Conservation (phyloP, 2,113 vertebrate genomes). For the Coturnix japonica region DNA sequence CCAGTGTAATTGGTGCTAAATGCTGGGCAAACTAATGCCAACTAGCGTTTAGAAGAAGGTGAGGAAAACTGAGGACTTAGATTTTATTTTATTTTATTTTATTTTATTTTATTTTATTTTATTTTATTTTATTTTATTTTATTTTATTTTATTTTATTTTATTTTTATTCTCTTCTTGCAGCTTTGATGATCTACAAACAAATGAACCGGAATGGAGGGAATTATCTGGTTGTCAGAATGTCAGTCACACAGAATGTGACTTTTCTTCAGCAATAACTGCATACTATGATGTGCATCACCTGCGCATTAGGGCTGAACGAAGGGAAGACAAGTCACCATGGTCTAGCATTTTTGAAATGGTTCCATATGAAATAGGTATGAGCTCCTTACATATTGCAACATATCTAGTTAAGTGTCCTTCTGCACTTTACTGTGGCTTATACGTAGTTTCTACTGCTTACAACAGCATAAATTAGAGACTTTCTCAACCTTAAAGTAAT, state of each 20-base stretch:
- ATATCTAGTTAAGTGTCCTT: background rate
- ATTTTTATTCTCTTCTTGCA: background rate
- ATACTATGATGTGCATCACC: background rate
- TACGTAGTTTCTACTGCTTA: fast-evolving
- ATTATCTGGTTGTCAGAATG: conserved; percentile 62
- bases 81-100: background rate
- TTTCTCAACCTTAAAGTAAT: background rate
- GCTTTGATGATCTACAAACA: background rate
- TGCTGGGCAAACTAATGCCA: background rate
- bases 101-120: background rate
- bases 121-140: background rate
- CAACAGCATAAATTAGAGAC: background rate
- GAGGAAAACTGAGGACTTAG: background rate
- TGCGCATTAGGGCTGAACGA: conserved; percentile 43
- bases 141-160: background rate
- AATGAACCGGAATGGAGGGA: conserved; percentile 24
- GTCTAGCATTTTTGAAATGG: conserved; percentile 7
- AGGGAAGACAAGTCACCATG: conserved; percentile 29
- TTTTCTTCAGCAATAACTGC: conserved; percentile 21
- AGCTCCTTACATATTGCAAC: background rate
- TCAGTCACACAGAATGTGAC: conserved; percentile 6
- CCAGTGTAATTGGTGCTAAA: background rate
- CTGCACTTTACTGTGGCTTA: background rate
- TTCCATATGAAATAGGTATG: conserved; percentile 38
- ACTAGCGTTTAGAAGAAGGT: background rate